Evolutionary conservation across 1,140 invertebrate species (phyloP), one percentile per base, ranked within the genome.

Genomic region (Leptoteleia sp.): DNA sequence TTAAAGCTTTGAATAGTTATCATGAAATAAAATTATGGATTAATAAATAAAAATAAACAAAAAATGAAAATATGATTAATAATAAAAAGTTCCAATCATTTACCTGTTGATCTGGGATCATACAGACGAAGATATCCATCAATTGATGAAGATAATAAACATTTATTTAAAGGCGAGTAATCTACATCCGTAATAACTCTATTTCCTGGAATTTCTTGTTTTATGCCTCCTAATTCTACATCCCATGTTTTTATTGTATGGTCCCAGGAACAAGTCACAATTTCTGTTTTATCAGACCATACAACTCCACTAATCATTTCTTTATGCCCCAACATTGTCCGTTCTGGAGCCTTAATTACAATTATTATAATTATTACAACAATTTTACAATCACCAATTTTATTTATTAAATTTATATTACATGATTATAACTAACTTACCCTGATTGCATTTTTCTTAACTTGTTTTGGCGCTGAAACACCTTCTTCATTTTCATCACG

Each of bases 241-340:
- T 99, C 98, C 98, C 98, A 99, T 2, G 98, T 82, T 87, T 95
- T 94, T 6, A 99, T 89, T 0, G 97, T 96, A 83, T 99, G 97
- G 91, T 99, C 98, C 97, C 97, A 98, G 0, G 96, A 95, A 1
- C 95, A 95, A 0, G 96, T 97, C 8, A 96, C 91, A 1, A 99
- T 84, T 59, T 93, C 93, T 33, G 92, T 90, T 48, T 90, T 90
- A 67, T 94, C 93, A 61, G 95, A 92, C 97, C 97, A 99, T 37
- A 93, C 90, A 0, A 96, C 91, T 0, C 93, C 93, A 4, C 95
- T 96, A 4, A 99, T 92, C 12, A 94, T 94, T 88, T 99, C 98
- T 75, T 94, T 93, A 85, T 99, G 98, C 0, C 97, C 97, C 87
- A 95, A 94, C 61, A 99, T 89, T 8, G 97, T 99, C 82, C 96